These are phyloP conservation scores for Drosophila sturtevanti DNA, from an alignment of 1,140 invertebrate genomes.

Conservation along the genomic window DNA sequence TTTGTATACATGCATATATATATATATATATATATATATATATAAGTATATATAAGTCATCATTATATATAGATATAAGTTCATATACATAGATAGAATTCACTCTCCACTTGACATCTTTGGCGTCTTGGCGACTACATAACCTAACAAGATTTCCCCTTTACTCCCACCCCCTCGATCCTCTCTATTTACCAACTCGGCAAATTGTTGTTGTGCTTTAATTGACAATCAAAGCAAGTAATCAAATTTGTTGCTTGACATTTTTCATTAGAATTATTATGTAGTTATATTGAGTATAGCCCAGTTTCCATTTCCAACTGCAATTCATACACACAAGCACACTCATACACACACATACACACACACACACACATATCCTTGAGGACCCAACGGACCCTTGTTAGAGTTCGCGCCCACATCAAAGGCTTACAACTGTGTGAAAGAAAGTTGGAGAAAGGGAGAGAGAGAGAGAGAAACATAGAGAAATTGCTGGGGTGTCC, in stretches of 20 bases:
- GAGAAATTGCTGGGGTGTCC: not conserved
- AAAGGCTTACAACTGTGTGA: conserved; percentile 57
- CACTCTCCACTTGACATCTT: conserved; percentile 7
- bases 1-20: conserved; percentile 23
- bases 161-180: not conserved
- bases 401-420: conserved; percentile 57
- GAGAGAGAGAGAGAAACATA: conserved; percentile 45
- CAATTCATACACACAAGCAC: conserved; percentile 13
- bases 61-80: conserved; percentile 15
- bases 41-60: conserved; percentile 14
- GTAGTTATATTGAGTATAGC: conserved; percentile 59
- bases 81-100: conserved; percentile 22
- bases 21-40: conserved; percentile 24
- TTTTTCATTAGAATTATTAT: conserved; percentile 81
- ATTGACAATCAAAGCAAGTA: conserved; percentile 79
- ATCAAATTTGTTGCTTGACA: conserved; percentile 79
- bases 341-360: not conserved
- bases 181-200: conserved; percentile 16
- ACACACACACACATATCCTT: conserved; percentile 47
- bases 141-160: conserved; percentile 52
- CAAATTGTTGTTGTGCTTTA: conserved; percentile 76
- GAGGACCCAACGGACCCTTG: not conserved
- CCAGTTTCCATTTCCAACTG: conserved; percentile 46
- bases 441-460: conserved; percentile 12
- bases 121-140: conserved; percentile 24